phyloP scores from a whole-genome alignment of 2,888 invertebrate species.

The Erpobdella octoculata region DNA sequence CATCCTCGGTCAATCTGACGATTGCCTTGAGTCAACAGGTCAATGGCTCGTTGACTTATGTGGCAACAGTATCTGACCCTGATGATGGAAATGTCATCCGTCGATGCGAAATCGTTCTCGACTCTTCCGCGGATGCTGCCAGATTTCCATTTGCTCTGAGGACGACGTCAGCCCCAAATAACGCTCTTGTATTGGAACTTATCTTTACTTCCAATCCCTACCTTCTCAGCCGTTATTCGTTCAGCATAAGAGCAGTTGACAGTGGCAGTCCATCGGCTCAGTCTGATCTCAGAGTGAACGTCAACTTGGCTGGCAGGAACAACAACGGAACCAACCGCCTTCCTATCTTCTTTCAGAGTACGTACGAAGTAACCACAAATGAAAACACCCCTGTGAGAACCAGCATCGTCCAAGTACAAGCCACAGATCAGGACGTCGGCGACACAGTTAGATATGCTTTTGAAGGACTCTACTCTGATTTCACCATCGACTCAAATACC shows the following conservation, averaged over 20 bases:
- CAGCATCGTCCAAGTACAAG: conserved; percentile 6
- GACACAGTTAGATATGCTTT: background rate
- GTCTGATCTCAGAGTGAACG: conserved; percentile 14
- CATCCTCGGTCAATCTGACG: conserved; percentile 12
- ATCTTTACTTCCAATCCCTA: background rate
- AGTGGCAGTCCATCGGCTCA: background rate
- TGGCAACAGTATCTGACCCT: conserved; percentile 22
- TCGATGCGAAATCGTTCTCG: conserved; percentile 10
- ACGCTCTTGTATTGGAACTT: conserved; percentile 2
- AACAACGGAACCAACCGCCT: background rate
- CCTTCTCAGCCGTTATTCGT: background rate
- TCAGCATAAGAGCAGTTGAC: conserved; percentile 11
- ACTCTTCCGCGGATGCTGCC: background rate
- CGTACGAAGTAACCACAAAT: background rate
- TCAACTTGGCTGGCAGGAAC: background rate
- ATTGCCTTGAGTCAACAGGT: background rate
- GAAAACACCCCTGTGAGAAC: background rate
- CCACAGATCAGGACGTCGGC: background rate
- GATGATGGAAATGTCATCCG: conserved; percentile 7
- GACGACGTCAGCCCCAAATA: conserved; percentile 1
- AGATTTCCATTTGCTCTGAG: conserved; percentile 12
- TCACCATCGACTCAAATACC: conserved; percentile 8
- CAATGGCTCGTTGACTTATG: background rate
- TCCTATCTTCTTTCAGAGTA: background rate
- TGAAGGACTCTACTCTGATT: background rate